Evolutionary conservation across 1,140 invertebrate species (phyloP), one percentile per base, ranked within the genome.

Genomic region (Drosophila ficusphila): DNA sequence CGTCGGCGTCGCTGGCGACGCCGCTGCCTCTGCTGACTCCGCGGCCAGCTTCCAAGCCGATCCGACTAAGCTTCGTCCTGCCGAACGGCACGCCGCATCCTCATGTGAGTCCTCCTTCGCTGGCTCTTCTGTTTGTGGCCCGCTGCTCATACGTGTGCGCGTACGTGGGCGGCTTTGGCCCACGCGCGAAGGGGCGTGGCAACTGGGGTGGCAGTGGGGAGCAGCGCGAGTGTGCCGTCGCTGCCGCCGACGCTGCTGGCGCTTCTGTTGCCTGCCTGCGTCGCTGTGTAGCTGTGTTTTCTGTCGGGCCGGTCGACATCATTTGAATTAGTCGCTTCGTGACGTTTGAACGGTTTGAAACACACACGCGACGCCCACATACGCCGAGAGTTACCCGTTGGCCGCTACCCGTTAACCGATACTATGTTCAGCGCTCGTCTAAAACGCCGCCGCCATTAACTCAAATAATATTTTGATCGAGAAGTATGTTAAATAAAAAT

Each of bases 321-420:
- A 89, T 89, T 90, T 86, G 89, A 89, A 90, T 90, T 90, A 90
- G 89, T 90, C 89, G 89, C 79, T 90, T 90, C 81, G 89, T 89
- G 90, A 90, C 89, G 90, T 90, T 90, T 90, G 89, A 89, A 90
- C 89, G 85, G 89, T 90, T 90, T 82, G 73, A 88, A 75, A 90
- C 89, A 90, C 89, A 90, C 68, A 90, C 85, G 81, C 83, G 78
- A 86, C 72, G 72, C 49, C 76, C 46, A 70, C 44, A 70, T 41
- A 62, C 60, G 47, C 62, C 19, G 23, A 56, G 33, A n/a, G 29
- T 46, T 38, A 46, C 23, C 16, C 64, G 34, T 60, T 69, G 47
- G 3, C 70, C 62, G 41, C 60, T 53, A 57, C 19, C 34, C 62
- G 62, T 34, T 58, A 67, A 38, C 51, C 46, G 53, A 39, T 60